Percentiles rank a stretch among this genome's conserved stretches.
Evolutionary conservation across 1,140 invertebrate species (phyloP).

Genomic region (Micrasema minimum): DNA sequence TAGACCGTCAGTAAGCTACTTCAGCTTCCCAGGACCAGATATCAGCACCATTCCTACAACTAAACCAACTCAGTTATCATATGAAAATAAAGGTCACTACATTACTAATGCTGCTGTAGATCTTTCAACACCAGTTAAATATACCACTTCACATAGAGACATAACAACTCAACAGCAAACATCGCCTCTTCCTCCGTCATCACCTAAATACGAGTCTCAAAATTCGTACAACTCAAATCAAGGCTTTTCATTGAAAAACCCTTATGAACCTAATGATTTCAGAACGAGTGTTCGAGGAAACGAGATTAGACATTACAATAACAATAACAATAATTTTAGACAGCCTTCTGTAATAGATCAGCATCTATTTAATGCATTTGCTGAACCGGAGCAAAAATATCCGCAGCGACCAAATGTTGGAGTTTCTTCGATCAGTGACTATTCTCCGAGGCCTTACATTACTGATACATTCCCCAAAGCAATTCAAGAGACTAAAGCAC

Average conservation of each 20-base stretch:
- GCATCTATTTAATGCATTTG: constrained; percentile 36
- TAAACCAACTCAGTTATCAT: constrained; percentile 20
- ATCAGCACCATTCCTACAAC: constrained; percentile 43
- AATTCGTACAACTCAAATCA: constrained; percentile 65
- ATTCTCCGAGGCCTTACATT: constrained; percentile 42
- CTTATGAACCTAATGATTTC: constrained; percentile 56
- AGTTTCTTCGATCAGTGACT: constrained; percentile 34
- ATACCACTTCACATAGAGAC: constrained; percentile 12
- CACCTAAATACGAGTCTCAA: constrained; percentile 61
- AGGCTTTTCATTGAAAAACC: constrained; percentile 63
- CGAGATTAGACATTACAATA: constrained; percentile 46
- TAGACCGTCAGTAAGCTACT: constrained; percentile 50
- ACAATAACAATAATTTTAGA: constrained; percentile 25
- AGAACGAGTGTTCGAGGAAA: constrained; percentile 39
- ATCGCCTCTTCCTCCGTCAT: constrained; percentile 56
- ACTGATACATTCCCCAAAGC: constrained; percentile 26
- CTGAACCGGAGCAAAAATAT: constrained; percentile 37
- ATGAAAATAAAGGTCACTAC: constrained; percentile 51
- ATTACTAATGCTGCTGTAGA: constrained; percentile 51
- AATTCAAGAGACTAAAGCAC: constrained; percentile 28
- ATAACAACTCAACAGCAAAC: constrained; percentile 35
- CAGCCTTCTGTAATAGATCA: constrained; percentile 50
- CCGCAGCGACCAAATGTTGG: constrained; percentile 1
- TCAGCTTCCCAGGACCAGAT: constrained; percentile 48
- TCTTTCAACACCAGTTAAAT: constrained; percentile 22